A percentile compares a stretch with the other conserved stretches of the same genome.
phyloP scores from a whole-genome alignment of 1,140 invertebrate species.

The Druon quercuslanigerum region DNA sequence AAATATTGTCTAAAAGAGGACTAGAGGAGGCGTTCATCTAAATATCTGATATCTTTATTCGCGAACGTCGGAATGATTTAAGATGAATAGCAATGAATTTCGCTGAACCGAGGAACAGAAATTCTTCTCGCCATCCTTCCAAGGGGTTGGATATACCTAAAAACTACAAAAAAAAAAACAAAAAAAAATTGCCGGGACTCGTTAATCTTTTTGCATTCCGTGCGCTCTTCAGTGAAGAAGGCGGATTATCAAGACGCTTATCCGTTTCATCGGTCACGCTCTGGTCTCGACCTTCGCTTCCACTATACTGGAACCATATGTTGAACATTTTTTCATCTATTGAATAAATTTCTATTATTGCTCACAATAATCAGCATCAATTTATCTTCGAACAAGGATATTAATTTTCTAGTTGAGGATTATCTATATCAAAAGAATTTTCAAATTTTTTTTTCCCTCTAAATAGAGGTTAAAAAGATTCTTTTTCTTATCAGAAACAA shows the following conservation, averaged over 20 bases:
- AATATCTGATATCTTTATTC: no score
- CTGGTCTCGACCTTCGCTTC: slow-evolving; percentile 29
- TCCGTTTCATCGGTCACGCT: slow-evolving; percentile 30
- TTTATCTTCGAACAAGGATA: neutral
- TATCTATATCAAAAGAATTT: neutral
- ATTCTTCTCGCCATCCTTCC: slow-evolving; percentile 23
- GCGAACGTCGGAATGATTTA: slow-evolving; percentile 11
- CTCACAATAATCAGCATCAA: slow-evolving; percentile 26
- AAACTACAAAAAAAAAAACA: neutral
- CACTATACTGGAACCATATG: slow-evolving; percentile 29
- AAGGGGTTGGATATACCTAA: slow-evolving; percentile 22
- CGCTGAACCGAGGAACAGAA: slow-evolving; percentile 5
- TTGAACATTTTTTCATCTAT: slow-evolving; percentile 20
- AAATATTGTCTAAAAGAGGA: no score
- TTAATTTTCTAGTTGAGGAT: neutral
- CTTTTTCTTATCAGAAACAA: no score
- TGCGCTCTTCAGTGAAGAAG: slow-evolving; percentile 25
- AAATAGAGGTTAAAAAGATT: no score
- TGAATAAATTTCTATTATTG: slow-evolving; percentile 31
- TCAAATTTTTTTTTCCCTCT: no score
- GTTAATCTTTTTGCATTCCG: slow-evolving; percentile 27
- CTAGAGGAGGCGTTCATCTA: no score
- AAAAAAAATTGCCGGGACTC: slow-evolving; percentile 6
- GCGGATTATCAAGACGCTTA: slow-evolving; percentile 29
- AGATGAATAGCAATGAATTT: slow-evolving; percentile 21